Conservation (phyloP, 2,113 vertebrate genomes). For the Eupsittula cactorum region DNA sequence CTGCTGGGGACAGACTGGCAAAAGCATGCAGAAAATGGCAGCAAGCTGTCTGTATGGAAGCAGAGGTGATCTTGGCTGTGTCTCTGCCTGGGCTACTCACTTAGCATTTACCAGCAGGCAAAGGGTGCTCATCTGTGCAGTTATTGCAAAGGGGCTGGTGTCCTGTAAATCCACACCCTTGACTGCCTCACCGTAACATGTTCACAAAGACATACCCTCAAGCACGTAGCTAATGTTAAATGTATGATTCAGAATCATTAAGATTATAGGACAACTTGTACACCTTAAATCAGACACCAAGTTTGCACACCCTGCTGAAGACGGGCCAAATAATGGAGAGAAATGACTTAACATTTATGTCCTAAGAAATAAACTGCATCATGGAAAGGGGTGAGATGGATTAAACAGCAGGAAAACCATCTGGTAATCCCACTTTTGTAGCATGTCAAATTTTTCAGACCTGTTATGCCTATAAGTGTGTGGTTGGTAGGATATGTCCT, state of each 20-base stretch:
- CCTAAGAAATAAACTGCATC: neutral
- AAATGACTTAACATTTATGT: neutral
- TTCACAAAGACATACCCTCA: neutral
- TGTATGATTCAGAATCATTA: slow-evolving; percentile 30
- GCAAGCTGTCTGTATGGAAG: neutral
- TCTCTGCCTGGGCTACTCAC: neutral
- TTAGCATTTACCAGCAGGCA: neutral
- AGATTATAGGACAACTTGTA: neutral
- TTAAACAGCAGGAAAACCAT: neutral
- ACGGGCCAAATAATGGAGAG: neutral
- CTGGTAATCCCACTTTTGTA: neutral
- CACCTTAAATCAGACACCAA: neutral
- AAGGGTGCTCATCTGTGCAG: neutral
- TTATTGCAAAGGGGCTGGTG: neutral
- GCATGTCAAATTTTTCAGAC: neutral
- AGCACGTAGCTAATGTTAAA: slow-evolving; percentile 10
- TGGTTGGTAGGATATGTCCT: neutral
- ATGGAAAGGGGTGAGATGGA: neutral
- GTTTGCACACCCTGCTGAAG: slow-evolving; percentile 14
- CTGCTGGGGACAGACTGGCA: neutral
- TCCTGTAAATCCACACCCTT: slow-evolving; percentile 47
- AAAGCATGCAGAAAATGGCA: neutral
- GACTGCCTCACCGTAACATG: neutral
- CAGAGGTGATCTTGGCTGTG: neutral
- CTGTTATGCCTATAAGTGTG: neutral